Evolutionary conservation across 2,797 vertebrate genomes (phyloP).

Genomic region (Anisognathus igniventris): DNA sequence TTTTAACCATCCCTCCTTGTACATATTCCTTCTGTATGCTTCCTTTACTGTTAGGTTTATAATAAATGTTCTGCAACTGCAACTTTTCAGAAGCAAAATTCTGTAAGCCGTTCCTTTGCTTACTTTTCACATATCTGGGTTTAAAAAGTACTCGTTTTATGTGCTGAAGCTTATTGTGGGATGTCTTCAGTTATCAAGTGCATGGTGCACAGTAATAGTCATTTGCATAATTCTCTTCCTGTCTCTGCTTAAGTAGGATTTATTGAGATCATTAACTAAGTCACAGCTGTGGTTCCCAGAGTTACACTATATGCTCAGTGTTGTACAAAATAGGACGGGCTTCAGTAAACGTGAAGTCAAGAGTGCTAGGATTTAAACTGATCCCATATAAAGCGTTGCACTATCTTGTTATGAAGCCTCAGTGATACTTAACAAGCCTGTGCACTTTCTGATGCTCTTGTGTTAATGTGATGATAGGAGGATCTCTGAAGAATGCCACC

Average conservation of each 20-base stretch:
- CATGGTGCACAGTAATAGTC: slow-evolving; percentile 56
- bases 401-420: slow-evolving; percentile 39
- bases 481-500: neutral
- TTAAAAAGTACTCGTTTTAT: slow-evolving; percentile 24
- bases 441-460: slow-evolving; percentile 25
- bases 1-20: slow-evolving; percentile 12
- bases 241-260: slow-evolving; percentile 79
- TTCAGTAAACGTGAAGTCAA: slow-evolving; percentile 66
- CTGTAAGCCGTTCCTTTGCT: neutral
- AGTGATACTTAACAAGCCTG: slow-evolving; percentile 1
- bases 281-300: slow-evolving; percentile 76
- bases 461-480: neutral
- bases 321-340: slow-evolving; percentile 69
- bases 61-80: neutral
- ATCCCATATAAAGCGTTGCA: slow-evolving; percentile 31
- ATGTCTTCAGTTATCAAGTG: slow-evolving; percentile 62
- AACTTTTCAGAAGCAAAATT: slow-evolving; percentile 39
- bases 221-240: slow-evolving; percentile 80
- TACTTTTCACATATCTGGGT: neutral
- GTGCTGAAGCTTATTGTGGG: slow-evolving; percentile 49
- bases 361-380: slow-evolving; percentile 57
- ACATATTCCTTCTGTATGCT: neutral
- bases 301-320: slow-evolving; percentile 67
- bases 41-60: neutral
- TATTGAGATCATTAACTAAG: slow-evolving; percentile 80